These are phyloP conservation scores for Myotis lucifugus DNA, from an alignment of 2,113 vertebrate genomes.

Conservation along the genomic window DNA sequence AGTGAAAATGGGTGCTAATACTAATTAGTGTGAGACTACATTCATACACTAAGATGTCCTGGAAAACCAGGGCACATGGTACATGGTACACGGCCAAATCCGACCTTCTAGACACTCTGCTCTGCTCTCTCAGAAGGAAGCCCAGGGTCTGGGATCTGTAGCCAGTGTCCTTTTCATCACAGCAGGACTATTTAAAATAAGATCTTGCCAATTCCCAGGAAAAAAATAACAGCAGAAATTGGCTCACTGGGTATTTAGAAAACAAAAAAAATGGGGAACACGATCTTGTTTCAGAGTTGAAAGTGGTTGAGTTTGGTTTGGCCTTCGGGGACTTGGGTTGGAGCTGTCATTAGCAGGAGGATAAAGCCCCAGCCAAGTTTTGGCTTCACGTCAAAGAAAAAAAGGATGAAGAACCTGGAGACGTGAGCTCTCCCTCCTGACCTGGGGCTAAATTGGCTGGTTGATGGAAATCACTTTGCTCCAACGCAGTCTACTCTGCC, in stretches of 20 bases:
- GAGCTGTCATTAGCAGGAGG: not conserved
- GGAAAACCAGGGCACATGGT: not conserved
- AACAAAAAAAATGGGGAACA: not conserved
- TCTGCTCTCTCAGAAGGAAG: not conserved
- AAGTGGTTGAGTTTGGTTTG: not conserved
- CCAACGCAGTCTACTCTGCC: not conserved
- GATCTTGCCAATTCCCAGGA: not conserved
- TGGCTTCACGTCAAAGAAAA: constrained; percentile 11
- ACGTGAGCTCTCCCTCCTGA: not conserved
- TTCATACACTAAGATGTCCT: not conserved
- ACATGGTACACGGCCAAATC: not conserved
- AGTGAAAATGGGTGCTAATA: not conserved
- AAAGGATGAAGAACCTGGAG: not conserved
- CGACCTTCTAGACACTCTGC: not conserved
- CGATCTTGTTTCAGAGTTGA: constrained; percentile 29
- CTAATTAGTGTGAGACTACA: not conserved
- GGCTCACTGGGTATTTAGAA: not conserved
- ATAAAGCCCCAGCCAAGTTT: not conserved
- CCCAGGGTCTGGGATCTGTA: too few species aligned
- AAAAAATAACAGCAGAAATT: constrained; percentile 38
- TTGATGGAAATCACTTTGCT: constrained; percentile 4
- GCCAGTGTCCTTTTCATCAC: not conserved
- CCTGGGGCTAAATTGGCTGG: not conserved
- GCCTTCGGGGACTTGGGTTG: not conserved
- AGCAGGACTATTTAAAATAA: not conserved